These are phyloP conservation scores for Ceyx margarethae DNA, from an alignment of 2,113 vertebrate genomes.

Conservation along the genomic window DNA sequence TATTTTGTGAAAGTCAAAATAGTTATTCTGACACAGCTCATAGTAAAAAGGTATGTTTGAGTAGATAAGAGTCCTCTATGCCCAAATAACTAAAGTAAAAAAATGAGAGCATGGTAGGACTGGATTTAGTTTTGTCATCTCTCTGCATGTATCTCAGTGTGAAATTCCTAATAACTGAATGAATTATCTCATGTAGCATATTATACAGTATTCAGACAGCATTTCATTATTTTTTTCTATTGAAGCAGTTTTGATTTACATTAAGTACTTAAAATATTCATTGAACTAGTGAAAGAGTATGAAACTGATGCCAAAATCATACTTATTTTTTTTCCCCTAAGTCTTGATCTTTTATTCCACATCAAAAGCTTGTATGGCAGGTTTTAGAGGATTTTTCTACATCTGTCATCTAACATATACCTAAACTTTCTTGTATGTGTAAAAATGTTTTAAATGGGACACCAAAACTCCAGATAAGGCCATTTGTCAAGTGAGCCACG, in stretches of 20 bases:
- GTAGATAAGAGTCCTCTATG: background rate
- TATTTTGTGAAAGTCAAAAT: background rate
- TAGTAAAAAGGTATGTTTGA: background rate
- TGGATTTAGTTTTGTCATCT: background rate
- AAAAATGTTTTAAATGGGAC: background rate
- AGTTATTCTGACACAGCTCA: background rate
- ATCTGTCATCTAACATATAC: background rate
- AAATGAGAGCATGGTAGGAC: background rate
- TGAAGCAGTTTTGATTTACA: background rate
- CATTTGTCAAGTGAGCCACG: background rate
- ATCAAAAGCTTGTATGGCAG: background rate
- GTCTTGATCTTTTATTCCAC: background rate
- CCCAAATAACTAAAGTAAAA: background rate
- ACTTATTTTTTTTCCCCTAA: background rate
- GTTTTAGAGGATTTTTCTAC: background rate
- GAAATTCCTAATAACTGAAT: background rate
- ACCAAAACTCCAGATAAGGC: background rate
- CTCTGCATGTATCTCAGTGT: background rate
- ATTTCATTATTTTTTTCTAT: background rate
- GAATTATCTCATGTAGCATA: background rate
- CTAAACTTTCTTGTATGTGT: background rate
- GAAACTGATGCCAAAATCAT: background rate
- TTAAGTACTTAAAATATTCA: background rate
- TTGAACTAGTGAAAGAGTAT: background rate
- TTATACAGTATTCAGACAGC: background rate